Conservation (phyloP, 2,113 vertebrate genomes). For the Sitta europaea region DNA sequence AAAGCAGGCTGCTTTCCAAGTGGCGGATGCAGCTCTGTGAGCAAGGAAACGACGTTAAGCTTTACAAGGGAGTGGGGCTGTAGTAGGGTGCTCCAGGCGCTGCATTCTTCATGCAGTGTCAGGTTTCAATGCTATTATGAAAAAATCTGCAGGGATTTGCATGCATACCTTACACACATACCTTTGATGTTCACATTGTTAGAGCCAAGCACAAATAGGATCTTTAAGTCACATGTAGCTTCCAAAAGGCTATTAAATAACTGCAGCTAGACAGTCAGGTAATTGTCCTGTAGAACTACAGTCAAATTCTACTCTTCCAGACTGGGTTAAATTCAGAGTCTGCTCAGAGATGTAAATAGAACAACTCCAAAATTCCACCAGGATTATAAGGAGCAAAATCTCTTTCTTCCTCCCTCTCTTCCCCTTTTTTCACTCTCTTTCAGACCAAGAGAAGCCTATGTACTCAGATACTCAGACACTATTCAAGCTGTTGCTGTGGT, state of each 20-base stretch:
- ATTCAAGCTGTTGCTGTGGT: not conserved
- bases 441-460: not conserved
- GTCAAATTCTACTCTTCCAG: not conserved
- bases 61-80: not conserved
- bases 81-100: conserved; percentile 20
- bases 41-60: conserved; percentile 7
- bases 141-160: conserved; percentile 60
- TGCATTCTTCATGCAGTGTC: conserved; percentile 63
- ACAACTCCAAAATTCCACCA: not conserved
- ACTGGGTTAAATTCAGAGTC: not conserved
- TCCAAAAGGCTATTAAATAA: conserved; percentile 48
- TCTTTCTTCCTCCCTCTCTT: not conserved
- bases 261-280: conserved; percentile 50
- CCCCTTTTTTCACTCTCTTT: not conserved
- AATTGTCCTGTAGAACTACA: conserved; percentile 41
- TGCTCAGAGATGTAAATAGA: not conserved
- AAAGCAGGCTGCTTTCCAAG: conserved; percentile 15
- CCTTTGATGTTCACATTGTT: conserved; percentile 55
- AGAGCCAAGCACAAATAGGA: conserved; percentile 34
- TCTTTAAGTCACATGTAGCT: conserved; percentile 30
- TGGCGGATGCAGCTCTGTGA: not conserved
- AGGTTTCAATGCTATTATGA: conserved; percentile 62
- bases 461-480: not conserved
- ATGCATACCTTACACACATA: conserved; percentile 47
- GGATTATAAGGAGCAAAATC: not conserved